phyloP scores from a whole-genome alignment of 2,797 vertebrate genomes.

The Melanotaenia nigrans region DNA sequence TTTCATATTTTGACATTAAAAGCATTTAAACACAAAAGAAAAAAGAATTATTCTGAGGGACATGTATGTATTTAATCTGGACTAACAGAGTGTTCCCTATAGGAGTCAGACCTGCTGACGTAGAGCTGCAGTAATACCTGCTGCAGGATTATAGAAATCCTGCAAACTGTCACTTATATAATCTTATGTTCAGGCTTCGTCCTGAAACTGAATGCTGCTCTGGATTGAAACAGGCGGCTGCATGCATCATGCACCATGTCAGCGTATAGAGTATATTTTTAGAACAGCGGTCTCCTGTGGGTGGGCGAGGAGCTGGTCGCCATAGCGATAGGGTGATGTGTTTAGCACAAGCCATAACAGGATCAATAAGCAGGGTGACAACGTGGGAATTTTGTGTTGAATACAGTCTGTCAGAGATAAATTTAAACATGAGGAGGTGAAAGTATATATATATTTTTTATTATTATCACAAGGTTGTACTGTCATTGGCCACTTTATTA shows the following conservation, averaged over 20 bases:
- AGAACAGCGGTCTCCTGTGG: conserved; percentile 5
- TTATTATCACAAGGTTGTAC: too few relatives aligned
- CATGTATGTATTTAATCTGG: not conserved
- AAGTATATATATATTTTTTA: too few relatives aligned
- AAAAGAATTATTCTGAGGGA: too few relatives aligned
- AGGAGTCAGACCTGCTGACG: not conserved
- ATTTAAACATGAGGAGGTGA: not conserved
- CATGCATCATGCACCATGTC: not conserved
- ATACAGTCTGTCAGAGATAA: not conserved
- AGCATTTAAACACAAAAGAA: too few relatives aligned
- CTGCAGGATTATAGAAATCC: conserved; percentile 39
- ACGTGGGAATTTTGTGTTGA: not conserved
- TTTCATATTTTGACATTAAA: too few relatives aligned
- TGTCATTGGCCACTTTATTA: too few relatives aligned
- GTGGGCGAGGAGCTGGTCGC: conserved; percentile 29
- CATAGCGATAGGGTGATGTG: conserved; percentile 22
- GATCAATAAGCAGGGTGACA: conserved; percentile 4
- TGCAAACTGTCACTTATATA: conserved; percentile 22
- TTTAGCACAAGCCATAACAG: conserved; percentile 3
- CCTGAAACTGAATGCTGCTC: not conserved
- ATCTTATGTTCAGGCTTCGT: conserved; percentile 18
- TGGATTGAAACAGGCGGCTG: conserved; percentile 8
- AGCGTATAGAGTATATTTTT: conserved; percentile 27
- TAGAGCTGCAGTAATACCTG: conserved; percentile 1
- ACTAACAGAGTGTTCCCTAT: not conserved